These are phyloP conservation scores for Alosa alosa DNA, from an alignment of 2,113 vertebrate species.

Conservation along the genomic window DNA sequence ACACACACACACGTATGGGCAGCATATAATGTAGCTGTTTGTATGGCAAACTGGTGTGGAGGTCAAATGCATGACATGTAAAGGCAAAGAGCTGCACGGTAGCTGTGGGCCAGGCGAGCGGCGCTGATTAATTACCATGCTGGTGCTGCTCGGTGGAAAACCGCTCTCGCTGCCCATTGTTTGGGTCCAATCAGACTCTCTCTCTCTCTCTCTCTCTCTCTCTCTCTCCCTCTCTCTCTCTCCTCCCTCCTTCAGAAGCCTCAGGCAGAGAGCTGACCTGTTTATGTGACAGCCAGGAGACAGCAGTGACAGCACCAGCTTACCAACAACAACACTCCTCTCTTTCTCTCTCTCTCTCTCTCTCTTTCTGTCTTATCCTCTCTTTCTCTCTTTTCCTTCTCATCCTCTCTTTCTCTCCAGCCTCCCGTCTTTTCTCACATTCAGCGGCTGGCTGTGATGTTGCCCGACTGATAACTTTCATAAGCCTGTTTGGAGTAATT, in stretches of 20 bases:
- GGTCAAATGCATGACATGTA: not conserved
- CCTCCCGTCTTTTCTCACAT: not conserved
- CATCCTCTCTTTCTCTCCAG: not conserved
- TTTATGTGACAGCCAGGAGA: not conserved
- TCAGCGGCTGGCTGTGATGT: not conserved
- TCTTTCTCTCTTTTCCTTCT: not conserved
- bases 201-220: not conserved
- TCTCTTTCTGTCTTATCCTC: not conserved
- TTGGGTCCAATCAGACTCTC: not conserved
- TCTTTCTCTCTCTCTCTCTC: not conserved
- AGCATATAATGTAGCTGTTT: not conserved
- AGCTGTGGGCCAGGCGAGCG: not conserved
- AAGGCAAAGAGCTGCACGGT: not conserved
- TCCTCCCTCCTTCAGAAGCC: not conserved
- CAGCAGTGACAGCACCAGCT: constrained; percentile 6
- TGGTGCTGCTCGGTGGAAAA: not conserved
- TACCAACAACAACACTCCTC: not conserved
- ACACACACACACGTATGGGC: not conserved
- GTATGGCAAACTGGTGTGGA: not conserved
- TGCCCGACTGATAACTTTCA: not conserved
- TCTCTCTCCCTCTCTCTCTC: not conserved
- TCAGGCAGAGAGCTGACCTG: not conserved
- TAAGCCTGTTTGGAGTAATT: not conserved
- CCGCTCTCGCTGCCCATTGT: not conserved
- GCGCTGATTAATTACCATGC: not conserved